phyloP scores from a whole-genome alignment of 2,113 vertebrate species.

The Dipodomys spectabilis region DNA sequence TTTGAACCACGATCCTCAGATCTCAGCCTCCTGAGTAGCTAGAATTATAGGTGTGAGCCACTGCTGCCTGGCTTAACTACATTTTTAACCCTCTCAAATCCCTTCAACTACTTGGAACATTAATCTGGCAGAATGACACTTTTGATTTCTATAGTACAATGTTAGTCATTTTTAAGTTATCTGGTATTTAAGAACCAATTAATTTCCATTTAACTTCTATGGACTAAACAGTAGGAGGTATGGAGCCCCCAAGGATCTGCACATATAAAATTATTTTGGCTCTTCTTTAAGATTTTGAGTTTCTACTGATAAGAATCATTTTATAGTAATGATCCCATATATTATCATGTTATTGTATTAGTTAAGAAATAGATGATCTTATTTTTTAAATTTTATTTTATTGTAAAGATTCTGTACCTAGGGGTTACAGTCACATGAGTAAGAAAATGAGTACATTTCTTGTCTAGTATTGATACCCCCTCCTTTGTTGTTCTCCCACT shows the following conservation, averaged over 20 bases:
- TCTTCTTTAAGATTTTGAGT: constrained; percentile 28
- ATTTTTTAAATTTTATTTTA: no score
- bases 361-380: background rate
- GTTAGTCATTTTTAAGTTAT: background rate
- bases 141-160: constrained; percentile 16
- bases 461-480: no score
- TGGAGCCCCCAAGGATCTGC: background rate
- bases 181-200: constrained; percentile 5
- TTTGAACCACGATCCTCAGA: no score
- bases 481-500: no score
- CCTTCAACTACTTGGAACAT: background rate
- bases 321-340: background rate
- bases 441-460: no score
- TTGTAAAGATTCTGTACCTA: no score
- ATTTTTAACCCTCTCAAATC: background rate
- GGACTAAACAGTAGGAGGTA: background rate
- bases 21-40: no score
- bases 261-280: background rate
- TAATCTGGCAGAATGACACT: background rate
- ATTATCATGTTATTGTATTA: background rate
- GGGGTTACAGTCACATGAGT: no score
- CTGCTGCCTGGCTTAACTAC: no score
- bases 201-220: constrained; percentile 9
- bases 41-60: no score
- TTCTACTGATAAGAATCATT: background rate